These are phyloP conservation scores for Umimayanthus kanabou DNA, from an alignment of 92 coral and sea anemone genomes.

Conservation along the genomic window DNA sequence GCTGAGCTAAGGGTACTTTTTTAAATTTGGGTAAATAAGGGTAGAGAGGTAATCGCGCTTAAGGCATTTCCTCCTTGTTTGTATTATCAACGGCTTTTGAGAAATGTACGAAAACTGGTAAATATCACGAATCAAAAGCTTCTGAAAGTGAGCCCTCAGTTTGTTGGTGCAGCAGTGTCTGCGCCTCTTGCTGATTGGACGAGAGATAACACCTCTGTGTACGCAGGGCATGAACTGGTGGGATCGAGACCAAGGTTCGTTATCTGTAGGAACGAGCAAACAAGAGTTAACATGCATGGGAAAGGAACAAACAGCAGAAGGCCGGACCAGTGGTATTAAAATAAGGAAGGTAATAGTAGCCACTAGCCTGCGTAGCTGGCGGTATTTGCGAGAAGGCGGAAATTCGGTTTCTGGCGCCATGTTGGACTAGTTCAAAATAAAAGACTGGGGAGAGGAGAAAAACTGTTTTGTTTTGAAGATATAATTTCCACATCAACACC, in stretches of 20 bases:
- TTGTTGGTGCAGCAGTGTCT: conserved; percentile 31
- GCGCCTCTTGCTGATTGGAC: conserved; percentile 75
- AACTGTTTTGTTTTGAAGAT: too few relatives aligned
- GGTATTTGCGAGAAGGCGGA: too few relatives aligned
- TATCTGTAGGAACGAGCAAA: conserved; percentile 52
- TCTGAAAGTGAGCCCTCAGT: conserved; percentile 8
- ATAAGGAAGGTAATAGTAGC: background rate
- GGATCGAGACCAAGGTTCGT: conserved; percentile 62
- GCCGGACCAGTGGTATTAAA: background rate
- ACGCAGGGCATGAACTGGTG: conserved; percentile 71
- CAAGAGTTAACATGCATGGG: background rate
- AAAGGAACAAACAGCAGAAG: background rate
- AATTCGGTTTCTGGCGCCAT: too few relatives aligned
- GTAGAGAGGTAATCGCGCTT: too few relatives aligned
- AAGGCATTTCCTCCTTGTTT: too few relatives aligned
- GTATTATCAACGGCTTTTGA: too few relatives aligned
- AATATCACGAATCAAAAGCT: too few relatives aligned
- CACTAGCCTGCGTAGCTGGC: background rate
- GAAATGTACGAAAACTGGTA: background rate
- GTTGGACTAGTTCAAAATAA: too few relatives aligned
- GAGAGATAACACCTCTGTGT: conserved; percentile 57
- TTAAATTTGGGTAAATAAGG: too few relatives aligned
- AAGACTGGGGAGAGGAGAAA: too few relatives aligned
- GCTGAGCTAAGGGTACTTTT: too few relatives aligned
- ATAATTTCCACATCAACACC: too few relatives aligned